phyloP scores from a whole-genome alignment of 92 coral and sea anemone species.

The Siderastrea radians region DNA sequence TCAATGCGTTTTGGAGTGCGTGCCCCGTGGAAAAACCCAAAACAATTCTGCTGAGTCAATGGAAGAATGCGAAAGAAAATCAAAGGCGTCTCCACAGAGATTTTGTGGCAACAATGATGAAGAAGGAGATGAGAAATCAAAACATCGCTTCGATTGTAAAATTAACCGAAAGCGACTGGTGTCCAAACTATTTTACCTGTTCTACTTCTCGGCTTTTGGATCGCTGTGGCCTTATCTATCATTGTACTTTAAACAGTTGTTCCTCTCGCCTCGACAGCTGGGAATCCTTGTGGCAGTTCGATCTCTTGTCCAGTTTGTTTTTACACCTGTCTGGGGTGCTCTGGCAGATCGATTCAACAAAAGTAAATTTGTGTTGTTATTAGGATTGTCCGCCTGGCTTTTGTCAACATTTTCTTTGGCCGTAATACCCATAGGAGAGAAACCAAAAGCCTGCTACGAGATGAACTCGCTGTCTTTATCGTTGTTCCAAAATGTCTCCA shows the following conservation, averaged over 20 bases:
- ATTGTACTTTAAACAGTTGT: conserved; percentile 94
- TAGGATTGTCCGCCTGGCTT: conserved; percentile 90
- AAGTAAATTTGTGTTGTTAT: conserved; percentile 85
- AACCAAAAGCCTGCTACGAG: conserved; percentile 88
- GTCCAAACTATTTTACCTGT: conserved; percentile 95
- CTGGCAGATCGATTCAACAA: conserved; percentile 94
- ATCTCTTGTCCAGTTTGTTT: conserved; percentile 90
- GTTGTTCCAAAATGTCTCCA: conserved; percentile 66
- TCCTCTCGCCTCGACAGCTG: conserved; percentile 96
- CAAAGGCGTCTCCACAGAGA: conserved; percentile 4
- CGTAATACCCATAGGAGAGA: conserved; percentile 85
- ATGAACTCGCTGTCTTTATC: conserved; percentile 77
- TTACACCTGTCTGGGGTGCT: conserved; percentile 97
- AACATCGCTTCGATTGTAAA: conserved; percentile 76
- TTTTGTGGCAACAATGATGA: conserved; percentile 41
- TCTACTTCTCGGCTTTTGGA: conserved; percentile 96
- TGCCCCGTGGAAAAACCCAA: conserved; percentile 17
- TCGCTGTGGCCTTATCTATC: conserved; percentile 97
- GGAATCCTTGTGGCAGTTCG: conserved; percentile 96
- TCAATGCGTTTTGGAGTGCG: conserved; percentile 20
- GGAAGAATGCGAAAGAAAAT: conserved; percentile 40
- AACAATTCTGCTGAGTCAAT: conserved; percentile 32
- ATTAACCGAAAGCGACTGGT: conserved; percentile 95
- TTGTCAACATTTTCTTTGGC: conserved; percentile 85
- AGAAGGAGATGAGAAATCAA: conserved; percentile 60